phyloP scores from a whole-genome alignment of 2,888 invertebrate genomes.

The Acheta domesticus region DNA sequence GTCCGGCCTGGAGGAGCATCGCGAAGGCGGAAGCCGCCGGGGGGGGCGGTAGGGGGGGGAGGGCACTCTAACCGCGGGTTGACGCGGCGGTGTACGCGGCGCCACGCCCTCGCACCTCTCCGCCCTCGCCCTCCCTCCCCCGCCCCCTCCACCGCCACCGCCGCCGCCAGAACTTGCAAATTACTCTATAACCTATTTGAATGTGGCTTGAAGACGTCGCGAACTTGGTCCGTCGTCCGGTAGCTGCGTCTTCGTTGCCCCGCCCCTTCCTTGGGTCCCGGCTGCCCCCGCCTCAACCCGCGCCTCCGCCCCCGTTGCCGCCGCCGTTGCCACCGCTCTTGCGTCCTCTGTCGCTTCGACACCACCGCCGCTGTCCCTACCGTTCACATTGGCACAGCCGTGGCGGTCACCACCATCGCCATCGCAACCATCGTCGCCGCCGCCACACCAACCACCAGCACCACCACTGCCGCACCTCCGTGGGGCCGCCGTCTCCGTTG shows the following conservation, averaged over 20 bases:
- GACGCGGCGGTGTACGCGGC: not conserved
- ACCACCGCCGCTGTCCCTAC: too few relatives aligned
- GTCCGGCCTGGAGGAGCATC: too few relatives aligned
- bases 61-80: too few relatives aligned
- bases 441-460: too few relatives aligned
- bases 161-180: not conserved
- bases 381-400: too few relatives aligned
- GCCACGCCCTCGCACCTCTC: not conserved
- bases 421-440: too few relatives aligned
- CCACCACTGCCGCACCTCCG: too few relatives aligned
- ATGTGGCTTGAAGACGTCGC: constrained; percentile 23
- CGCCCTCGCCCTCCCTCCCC: not conserved
- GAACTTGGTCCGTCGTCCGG: constrained; percentile 21
- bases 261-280: not conserved
- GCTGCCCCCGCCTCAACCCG: not conserved
- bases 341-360: too few relatives aligned
- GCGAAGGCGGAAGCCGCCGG: too few relatives aligned
- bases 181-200: constrained; percentile 22
- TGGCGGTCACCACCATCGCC: too few relatives aligned
- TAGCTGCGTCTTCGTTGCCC: constrained; percentile 19
- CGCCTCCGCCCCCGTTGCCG: not conserved
- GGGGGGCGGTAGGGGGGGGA: too few relatives aligned
- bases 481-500: too few relatives aligned
- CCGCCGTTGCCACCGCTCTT: not conserved
- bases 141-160: not conserved